Base-by-base conservation (phyloP, 2,888 invertebrate genomes). In the Xestia rhomboidea region DNA sequence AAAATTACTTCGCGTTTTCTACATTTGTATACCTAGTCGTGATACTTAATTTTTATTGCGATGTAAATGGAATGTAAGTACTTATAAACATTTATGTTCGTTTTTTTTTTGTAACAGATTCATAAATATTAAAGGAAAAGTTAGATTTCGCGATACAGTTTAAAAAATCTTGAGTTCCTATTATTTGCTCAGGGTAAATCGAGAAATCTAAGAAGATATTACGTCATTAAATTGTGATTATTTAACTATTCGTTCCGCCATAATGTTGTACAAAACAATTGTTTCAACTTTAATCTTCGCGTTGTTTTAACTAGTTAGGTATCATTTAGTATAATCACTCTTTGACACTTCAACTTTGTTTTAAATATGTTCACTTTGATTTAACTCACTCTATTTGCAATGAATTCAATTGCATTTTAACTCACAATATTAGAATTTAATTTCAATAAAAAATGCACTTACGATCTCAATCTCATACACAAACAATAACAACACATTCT, bases 181-280 rank as follows among this genome's bases (percentile, higher is more conserved):
- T 38, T 54, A 73, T 11, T 46, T 54, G 34, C 27, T 30, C 38
- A 30, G 62, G 62, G 62, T 60, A 57, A 38, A 74, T 74, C 78
- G 34, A 44, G 63, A 66, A 82, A 54, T 75, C 66, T 67, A 34
- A 63, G 44, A 27, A 46, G 38, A 64, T 38, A 51, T 72, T 82
- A 70, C 44, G 60, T 68, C 62, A 78, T 85, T 80, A 84, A 66
- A 66, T 11, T 69, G 70, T 68, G 41, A 75, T 81, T 76, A 84
- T 81, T 84, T 69, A n/a, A 87, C 77, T 54, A 83, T 86, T 84
- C 21, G 79, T 72, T 75, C 72, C 74, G 72, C 67, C 63, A 51
- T 77, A 72, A 64, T 68, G 70, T 68, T 49, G 73, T 34, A 71
- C 82, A 80, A 77, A 80, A 76, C 76, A 74, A 73, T 69, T 78